These are phyloP conservation scores for Todiramphus saurophagus DNA, from an alignment of 2,113 vertebrate genomes.

Conservation along the genomic window DNA sequence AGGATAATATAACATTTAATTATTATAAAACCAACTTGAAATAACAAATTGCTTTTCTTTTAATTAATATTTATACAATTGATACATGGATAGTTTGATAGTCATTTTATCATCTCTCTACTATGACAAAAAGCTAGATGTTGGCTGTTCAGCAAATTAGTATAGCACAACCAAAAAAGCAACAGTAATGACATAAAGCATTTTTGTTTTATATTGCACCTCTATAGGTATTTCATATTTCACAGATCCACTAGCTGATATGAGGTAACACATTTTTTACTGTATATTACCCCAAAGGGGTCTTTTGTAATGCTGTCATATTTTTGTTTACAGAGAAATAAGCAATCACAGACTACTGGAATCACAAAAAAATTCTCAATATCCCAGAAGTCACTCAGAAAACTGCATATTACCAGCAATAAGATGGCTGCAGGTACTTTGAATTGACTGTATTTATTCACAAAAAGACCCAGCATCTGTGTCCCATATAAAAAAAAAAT, in stretches of 20 bases:
- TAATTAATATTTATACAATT: neutral
- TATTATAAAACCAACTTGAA: neutral
- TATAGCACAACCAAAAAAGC: neutral
- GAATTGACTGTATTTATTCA: neutral
- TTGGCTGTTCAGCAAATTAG: neutral
- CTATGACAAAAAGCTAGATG: neutral
- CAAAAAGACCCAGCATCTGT: neutral
- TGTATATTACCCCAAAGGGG: neutral
- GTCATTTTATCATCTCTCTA: neutral
- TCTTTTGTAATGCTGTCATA: neutral
- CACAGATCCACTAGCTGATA: neutral
- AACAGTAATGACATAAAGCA: neutral
- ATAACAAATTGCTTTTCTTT: slow-evolving; percentile 13
- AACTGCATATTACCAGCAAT: neutral
- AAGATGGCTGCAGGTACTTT: neutral
- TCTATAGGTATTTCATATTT: neutral
- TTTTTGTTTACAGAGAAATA: neutral
- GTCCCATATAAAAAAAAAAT: neutral
- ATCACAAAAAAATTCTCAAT: neutral
- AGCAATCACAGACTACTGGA: neutral
- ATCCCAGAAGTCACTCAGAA: neutral
- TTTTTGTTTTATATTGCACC: neutral
- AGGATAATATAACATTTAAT: slow-evolving; percentile 22
- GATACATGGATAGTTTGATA: neutral
- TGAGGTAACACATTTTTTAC: neutral